Evolutionary conservation across 1,140 invertebrate genomes (phyloP), one percentile per base, ranked within the genome.

Genomic region (Arctopsyche grandis): DNA sequence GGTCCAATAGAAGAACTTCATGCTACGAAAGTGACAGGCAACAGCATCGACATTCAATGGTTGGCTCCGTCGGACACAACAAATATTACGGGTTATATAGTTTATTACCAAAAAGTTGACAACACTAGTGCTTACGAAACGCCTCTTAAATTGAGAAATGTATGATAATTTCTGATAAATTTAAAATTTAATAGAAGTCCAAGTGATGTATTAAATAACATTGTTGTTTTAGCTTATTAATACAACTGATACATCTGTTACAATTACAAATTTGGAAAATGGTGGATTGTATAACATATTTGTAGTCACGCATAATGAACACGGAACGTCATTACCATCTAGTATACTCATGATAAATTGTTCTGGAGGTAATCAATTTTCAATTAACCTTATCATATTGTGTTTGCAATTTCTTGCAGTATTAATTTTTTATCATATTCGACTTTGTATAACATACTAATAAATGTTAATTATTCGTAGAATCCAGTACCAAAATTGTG

Each of bases 281-380:
- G 90, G 91, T 83, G 88, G 89, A 69, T 89, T 92, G 22, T 96
- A 96, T 86, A 92, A 93, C 83, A 90, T 95, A 80, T 94, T 94
- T 85, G 94, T 95, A 63, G 91, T 95, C 44, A 90, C 93, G 0
- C 85, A 89, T 82, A 95, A 95, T 85, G 86, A 90, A 63, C 91
- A 93, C 84, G 94, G 94, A 3, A 91, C 91, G 24, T 95, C 94
- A 5, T 85, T 95, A 60, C 94, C 94, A 10, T 94, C 94, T 4
- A 94, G 94, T 29, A 91, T 95, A 83, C 86, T 95, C n/a, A 88
- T 93, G 78, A 89, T 96, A 74, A 94, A 94, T 83, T 88, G 93
- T 22, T 91, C 91, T 0, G 89, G 14, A 79, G 71, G 63, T 75
- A 52, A 19, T 46, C 48, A 38, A 9, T 44, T 79, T 77, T 60